A percentile compares a stretch with the other conserved stretches of the same genome.
phyloP scores from a whole-genome alignment of 2,113 vertebrate genomes.

The Motacilla tschutschensis region DNA sequence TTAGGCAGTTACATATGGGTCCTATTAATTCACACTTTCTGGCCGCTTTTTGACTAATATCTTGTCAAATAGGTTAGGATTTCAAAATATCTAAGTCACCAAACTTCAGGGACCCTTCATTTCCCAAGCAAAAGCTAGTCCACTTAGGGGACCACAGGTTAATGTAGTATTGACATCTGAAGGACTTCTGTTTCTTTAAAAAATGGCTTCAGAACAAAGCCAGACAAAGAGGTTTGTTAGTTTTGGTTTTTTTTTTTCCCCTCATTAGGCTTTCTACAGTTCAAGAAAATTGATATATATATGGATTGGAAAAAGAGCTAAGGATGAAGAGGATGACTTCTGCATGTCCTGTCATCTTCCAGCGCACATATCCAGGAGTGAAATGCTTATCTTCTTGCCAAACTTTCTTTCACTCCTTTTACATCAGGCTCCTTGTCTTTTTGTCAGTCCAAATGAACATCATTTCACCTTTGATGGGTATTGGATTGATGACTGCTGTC shows the following conservation, averaged over 20 bases:
- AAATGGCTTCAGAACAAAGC: background rate
- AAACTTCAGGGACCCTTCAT: constrained; percentile 30
- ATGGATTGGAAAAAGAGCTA: background rate
- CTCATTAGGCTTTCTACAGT: background rate
- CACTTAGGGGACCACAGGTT: background rate
- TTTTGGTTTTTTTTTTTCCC: background rate
- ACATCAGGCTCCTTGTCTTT: background rate
- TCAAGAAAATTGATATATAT: background rate
- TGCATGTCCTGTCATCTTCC: background rate
- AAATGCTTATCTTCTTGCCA: background rate
- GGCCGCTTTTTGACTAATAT: constrained; percentile 63
- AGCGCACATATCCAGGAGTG: background rate
- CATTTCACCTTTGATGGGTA: background rate
- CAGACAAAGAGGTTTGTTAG: background rate
- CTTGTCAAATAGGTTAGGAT: constrained; percentile 62
- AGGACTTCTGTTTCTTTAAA: constrained; percentile 4
- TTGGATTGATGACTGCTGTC: constrained; percentile 8
- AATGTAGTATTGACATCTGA: background rate
- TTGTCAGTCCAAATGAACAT: background rate
- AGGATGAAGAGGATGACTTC: background rate
- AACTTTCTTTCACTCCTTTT: background rate
- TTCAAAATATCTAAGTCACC: constrained; percentile 34
- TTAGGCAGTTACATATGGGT: constrained; percentile 71
- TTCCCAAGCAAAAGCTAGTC: background rate
- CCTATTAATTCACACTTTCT: constrained; percentile 65